Percentiles rank a stretch among this genome's conserved stretches.
Conservation (phyloP, 2,888 invertebrate genomes). For the Megalurothrips usitatus region DNA sequence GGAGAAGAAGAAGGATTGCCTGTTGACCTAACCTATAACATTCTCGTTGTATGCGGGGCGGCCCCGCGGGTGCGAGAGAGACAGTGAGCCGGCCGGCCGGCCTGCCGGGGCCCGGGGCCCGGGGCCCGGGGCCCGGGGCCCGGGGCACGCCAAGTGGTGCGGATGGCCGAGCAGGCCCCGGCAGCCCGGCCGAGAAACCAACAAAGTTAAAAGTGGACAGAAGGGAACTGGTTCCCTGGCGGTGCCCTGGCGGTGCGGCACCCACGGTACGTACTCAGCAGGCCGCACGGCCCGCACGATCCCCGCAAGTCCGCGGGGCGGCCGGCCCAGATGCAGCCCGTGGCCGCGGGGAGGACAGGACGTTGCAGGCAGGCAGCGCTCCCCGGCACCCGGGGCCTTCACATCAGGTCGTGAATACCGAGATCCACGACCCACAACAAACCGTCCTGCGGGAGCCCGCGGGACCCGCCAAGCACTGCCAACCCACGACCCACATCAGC, state of each 20-base stretch:
- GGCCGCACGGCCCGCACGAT: neutral
- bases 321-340: too few species aligned
- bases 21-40: slow-evolving; percentile 25
- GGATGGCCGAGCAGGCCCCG: too few species aligned
- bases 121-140: too few species aligned
- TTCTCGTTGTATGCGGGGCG: neutral
- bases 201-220: neutral
- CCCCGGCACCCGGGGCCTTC: too few species aligned
- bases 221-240: neutral
- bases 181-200: slow-evolving; percentile 6
- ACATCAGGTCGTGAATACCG: too few species aligned
- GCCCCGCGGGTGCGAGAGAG: neutral
- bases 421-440: too few species aligned
- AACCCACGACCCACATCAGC: too few species aligned
- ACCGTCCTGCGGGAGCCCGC: too few species aligned
- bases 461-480: too few species aligned
- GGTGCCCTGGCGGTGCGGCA: too few species aligned
- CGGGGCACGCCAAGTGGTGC: neutral
- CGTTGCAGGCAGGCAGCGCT: too few species aligned
- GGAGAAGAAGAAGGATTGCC: slow-evolving; percentile 13
- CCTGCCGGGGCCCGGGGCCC: neutral
- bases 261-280: neutral
- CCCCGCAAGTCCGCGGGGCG: neutral
- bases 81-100: neutral
- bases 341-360: neutral